Evolutionary conservation across 35 echinoderm and acorn worm genomes (phyloP), one percentile per base, ranked within the genome.

Genomic region (Strongylocentrotus purpuratus): DNA sequence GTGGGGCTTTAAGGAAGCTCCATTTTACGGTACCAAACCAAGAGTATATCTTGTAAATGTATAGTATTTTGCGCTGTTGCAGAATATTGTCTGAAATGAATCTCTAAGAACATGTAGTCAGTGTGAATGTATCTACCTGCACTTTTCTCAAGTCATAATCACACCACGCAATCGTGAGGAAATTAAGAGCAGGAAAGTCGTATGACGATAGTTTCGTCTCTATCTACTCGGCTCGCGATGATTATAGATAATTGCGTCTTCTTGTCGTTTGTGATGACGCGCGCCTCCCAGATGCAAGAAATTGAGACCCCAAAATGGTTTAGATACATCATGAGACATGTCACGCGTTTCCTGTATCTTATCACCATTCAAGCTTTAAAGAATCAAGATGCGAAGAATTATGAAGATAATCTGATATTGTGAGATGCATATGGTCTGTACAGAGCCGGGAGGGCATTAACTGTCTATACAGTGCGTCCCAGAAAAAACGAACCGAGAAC

Each of bases 261-360:
- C 50, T 78, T 78, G 65, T 78, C 65, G 65, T 78, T 78, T 78
- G 65, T n/a, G 65, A 78, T 78, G 65, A 78, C 65, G 65, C 25
- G 65, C 65, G 6, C 65, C 20, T 78, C 65, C 20, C 65, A 78
- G 65, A 78, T 78, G 20, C 22, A 78, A n/a, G 65, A n/a, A 7
- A 78, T n/a, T 78, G 22, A 78, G 65, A 78, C 65, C 65, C 65
- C 18, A n/a, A 28, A 31, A 22, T 4, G 5, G 65, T 78, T 55
- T 55, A 1, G 50, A 55, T 55, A 55, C 9, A 28, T 22, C 25
- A 8, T 28, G 20, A 78, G 20, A 78, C 65, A 78, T 78, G 65
- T 78, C 65, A 78, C n/a, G 65, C 7, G 28, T 78, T 78, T 78
- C 65, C 65, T 78, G n/a, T 0, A 78, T 78, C 22, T n/a, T 7